Conservation (phyloP, 2,797 vertebrate species). For the Notamacropus eugenii region DNA sequence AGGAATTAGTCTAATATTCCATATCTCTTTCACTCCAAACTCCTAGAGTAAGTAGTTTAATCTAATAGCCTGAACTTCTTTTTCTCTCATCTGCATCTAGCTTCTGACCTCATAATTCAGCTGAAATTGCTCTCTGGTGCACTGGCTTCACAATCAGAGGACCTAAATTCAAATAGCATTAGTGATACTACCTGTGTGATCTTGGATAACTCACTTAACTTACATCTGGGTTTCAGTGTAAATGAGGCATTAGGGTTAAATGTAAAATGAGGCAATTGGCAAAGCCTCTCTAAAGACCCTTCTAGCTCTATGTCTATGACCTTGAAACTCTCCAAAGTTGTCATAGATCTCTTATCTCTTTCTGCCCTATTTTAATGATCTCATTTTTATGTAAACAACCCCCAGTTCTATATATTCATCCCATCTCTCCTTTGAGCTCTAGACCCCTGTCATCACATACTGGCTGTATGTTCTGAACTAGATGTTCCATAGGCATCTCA, state of each 20-base stretch:
- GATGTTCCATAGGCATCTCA: too few relatives aligned
- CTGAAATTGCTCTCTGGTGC: not conserved
- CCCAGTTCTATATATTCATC: too few relatives aligned
- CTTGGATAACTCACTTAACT: not conserved
- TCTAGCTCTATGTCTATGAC: not conserved
- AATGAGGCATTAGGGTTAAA: not conserved
- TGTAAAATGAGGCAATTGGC: not conserved
- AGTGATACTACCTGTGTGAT: not conserved
- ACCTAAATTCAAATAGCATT: not conserved
- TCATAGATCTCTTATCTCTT: too few relatives aligned
- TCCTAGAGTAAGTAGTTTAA: not conserved
- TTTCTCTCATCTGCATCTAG: not conserved
- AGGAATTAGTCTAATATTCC: too few relatives aligned
- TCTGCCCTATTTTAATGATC: too few relatives aligned
- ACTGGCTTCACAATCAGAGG: not conserved
- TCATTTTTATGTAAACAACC: too few relatives aligned
- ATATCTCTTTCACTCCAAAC: not conserved
- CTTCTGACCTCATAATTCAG: not conserved
- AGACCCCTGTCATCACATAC: too few relatives aligned
- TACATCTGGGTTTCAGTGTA: not conserved
- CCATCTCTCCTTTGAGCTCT: too few relatives aligned
- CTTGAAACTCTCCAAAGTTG: too few relatives aligned
- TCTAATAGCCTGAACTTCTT: not conserved
- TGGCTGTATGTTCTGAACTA: too few relatives aligned
- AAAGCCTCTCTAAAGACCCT: not conserved